Base-by-base conservation (phyloP, 2,113 vertebrate species). In the Mustela nigripes region DNA sequence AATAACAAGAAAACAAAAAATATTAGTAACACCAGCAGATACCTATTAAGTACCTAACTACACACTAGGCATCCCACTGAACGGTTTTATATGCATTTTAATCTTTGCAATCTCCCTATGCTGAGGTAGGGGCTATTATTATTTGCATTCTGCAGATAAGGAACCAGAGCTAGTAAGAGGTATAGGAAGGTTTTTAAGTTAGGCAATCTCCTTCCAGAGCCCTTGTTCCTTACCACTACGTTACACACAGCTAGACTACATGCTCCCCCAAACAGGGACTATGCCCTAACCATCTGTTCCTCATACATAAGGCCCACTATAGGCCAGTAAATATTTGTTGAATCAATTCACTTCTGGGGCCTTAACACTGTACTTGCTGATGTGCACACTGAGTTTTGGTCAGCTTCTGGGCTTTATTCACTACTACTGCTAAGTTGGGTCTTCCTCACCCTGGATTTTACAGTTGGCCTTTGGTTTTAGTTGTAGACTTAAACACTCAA, bases 391-490 rank as follows among this genome's bases (percentile, higher is more conserved):
- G 53, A 84, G 28, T 14, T 83, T 69, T 56, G 63, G 53, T 92
- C 62, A 90, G 22, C 36, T 79, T 14, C 31, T 71, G 78, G 19
- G 50, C 62, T 87, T 86, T 82, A 81, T 28, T 87, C 78, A 39
- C 78, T 63, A 60, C 71, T 53, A 58, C n/a, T 96, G 82, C 92
- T 58, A 91, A 80, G 36, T 3, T 82, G 33, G 28, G 73, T 67
- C 16, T 69, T 39, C 58, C 22, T 76, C 3, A 82, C 33, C 33
- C 39, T 65, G 81, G 48, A 53, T 81, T 89, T 96, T 82, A 91
- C 4, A 42, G 63, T 42, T 94, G 42, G 31, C 36, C 88, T 97
- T 96, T 94, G 45, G 26, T 83, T 97, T 91, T 88, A 86, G 69
- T 33, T 78, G 26, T 26, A 91, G 50, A 95, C 39, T 78, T 69